Evolutionary conservation across 2,113 vertebrate genomes (phyloP).

Genomic region (Formicarius rufipectus): DNA sequence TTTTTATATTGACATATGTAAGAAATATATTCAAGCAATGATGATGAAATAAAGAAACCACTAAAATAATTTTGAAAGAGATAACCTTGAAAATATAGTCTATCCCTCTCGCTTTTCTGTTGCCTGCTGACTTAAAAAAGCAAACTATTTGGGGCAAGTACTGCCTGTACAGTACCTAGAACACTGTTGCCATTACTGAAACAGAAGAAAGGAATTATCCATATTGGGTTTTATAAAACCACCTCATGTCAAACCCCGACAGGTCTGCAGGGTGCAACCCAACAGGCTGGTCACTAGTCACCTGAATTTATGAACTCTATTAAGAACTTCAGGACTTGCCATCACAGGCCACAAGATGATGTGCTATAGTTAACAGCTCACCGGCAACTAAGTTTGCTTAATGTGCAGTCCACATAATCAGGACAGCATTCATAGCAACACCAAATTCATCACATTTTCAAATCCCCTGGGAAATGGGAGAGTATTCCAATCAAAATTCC

Average conservation of each 20-base stretch:
- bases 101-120: not conserved
- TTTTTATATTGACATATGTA: not conserved
- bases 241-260: rapidly evolving
- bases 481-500: not conserved
- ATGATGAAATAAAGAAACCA: not conserved
- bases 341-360: not conserved
- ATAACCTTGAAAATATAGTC: not conserved
- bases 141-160: not conserved
- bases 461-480: not conserved
- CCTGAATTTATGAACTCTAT: not conserved
- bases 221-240: not conserved
- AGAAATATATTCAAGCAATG: not conserved
- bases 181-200: not conserved
- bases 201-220: not conserved
- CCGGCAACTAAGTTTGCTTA: not conserved
- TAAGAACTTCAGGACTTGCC: not conserved
- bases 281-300: not conserved
- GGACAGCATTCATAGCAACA: not conserved
- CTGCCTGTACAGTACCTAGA: not conserved
- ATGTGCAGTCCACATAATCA: not conserved
- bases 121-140: not conserved
- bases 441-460: not conserved
- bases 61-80: not conserved
- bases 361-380: not conserved
- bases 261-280: not conserved